phyloP scores from a whole-genome alignment of 2,888 invertebrate genomes.

The Uropetala carovei region DNA sequence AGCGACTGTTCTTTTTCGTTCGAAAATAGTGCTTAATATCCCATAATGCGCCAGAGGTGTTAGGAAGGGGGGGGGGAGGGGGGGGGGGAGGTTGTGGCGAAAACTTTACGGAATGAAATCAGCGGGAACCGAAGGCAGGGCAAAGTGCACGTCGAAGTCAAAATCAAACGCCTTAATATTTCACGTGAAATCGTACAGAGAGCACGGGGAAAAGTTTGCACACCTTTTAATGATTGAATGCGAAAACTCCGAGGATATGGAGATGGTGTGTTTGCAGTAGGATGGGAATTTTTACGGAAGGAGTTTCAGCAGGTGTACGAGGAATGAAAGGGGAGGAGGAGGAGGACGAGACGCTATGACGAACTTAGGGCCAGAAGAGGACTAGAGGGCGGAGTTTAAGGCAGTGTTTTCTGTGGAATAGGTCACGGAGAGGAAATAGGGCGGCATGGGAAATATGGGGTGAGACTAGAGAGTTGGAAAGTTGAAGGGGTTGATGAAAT shows the following conservation, averaged over 20 bases:
- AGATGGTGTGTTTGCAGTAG: not conserved
- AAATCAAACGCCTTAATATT: slow-evolving; percentile 42
- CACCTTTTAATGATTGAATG: slow-evolving; percentile 49
- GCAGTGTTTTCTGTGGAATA: too few species aligned
- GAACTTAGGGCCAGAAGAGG: not conserved
- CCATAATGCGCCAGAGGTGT: not conserved
- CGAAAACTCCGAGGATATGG: not conserved
- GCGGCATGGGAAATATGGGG: too few species aligned
- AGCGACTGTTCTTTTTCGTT: too few species aligned
- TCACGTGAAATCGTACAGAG: slow-evolving; percentile 21
- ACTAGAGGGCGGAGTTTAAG: too few species aligned
- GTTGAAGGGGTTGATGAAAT: too few species aligned
- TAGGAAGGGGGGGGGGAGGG: too few species aligned
- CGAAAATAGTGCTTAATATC: not conserved
- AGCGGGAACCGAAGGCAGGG: too few species aligned
- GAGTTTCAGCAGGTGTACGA: not conserved
- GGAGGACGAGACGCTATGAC: not conserved
- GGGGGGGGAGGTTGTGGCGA: too few species aligned
- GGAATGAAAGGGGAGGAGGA: not conserved
- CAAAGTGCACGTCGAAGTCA: too few species aligned
- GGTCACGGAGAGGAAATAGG: too few species aligned
- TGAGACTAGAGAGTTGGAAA: too few species aligned
- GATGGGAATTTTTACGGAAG: not conserved
- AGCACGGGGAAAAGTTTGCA: slow-evolving; percentile 20
- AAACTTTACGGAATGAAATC: too few species aligned